Percentiles rank a stretch among this genome's conserved stretches.
Conservation (phyloP, 2,113 vertebrate genomes). For the Pseudorectes ferrugineus region DNA sequence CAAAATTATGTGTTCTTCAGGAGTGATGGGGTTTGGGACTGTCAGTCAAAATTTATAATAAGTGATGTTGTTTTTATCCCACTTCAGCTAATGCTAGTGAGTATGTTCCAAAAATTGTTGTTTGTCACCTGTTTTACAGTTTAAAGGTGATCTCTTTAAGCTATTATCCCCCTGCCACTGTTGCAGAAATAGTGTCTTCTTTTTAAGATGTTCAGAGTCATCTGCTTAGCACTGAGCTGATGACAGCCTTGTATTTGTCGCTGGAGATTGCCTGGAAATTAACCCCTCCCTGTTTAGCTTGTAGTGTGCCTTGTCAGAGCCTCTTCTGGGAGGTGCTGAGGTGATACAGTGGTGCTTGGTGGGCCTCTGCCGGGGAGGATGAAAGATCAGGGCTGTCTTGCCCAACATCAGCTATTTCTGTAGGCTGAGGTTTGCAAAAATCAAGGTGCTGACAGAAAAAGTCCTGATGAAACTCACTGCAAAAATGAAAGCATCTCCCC, state of each 20-base stretch:
- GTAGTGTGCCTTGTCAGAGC: neutral
- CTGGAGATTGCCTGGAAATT: neutral
- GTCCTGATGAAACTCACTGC: neutral
- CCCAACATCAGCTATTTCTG: neutral
- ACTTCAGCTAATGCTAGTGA: slow-evolving; percentile 9
- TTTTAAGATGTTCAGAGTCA: slow-evolving; percentile 18
- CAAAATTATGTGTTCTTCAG: slow-evolving; percentile 6
- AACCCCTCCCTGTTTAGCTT: neutral
- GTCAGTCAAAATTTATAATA: slow-evolving; percentile 42
- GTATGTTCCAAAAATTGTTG: slow-evolving; percentile 20
- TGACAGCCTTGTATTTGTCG: neutral
- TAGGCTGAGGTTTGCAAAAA: neutral
- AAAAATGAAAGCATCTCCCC: neutral
- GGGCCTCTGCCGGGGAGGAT: neutral
- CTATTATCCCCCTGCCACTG: neutral
- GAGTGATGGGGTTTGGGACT: slow-evolving; percentile 2
- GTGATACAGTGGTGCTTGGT: neutral
- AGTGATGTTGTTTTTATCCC: slow-evolving; percentile 18
- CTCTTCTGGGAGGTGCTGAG: neutral
- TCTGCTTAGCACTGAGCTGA: neutral
- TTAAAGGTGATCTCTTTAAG: slow-evolving; percentile 6
- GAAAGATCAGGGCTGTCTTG: neutral
- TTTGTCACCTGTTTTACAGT: slow-evolving; percentile 16
- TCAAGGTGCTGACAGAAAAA: slow-evolving; percentile 13
- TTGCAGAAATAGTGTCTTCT: slow-evolving; percentile 22